phyloP scores from a whole-genome alignment of 2,888 invertebrate genomes.

The Tortrix viridana region DNA sequence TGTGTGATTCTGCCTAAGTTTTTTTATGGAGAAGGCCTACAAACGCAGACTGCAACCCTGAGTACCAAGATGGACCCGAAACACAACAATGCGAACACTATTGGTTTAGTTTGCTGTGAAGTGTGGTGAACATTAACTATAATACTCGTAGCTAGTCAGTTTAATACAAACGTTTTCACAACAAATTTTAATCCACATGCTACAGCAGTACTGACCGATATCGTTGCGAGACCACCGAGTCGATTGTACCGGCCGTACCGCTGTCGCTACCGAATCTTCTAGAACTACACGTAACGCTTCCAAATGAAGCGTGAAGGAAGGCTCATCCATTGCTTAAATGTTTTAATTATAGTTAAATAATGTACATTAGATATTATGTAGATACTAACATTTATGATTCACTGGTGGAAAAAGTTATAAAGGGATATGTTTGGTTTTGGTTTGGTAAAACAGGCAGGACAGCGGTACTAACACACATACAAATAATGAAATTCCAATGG shows the following conservation, averaged over 20 bases:
- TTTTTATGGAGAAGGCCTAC: too few species aligned
- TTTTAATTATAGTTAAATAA: not conserved
- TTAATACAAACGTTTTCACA: constrained; percentile 2
- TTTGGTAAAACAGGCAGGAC: too few species aligned
- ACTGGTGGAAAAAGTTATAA: too few species aligned
- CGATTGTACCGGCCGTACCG: constrained; percentile 2
- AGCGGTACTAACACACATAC: too few species aligned
- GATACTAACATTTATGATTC: too few species aligned
- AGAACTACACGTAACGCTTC: constrained; percentile 27
- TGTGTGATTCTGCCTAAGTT: too few species aligned
- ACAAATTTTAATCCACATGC: not conserved
- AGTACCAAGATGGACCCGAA: too few species aligned
- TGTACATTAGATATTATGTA: not conserved
- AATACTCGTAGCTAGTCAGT: not conserved
- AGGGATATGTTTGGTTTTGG: too few species aligned
- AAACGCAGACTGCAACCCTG: too few species aligned
- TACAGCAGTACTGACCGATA: not conserved
- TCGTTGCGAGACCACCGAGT: constrained; percentile 15
- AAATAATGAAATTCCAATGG: too few species aligned
- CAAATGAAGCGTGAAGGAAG: constrained; percentile 9
- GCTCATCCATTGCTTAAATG: constrained; percentile 2
- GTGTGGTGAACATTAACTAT: not conserved
- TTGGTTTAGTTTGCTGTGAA: too few species aligned
- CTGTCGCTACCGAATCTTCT: constrained; percentile 4
- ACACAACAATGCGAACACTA: too few species aligned